Evolutionary conservation across 2,113 vertebrate species (phyloP).

Genomic region (Megaceryle torquata): DNA sequence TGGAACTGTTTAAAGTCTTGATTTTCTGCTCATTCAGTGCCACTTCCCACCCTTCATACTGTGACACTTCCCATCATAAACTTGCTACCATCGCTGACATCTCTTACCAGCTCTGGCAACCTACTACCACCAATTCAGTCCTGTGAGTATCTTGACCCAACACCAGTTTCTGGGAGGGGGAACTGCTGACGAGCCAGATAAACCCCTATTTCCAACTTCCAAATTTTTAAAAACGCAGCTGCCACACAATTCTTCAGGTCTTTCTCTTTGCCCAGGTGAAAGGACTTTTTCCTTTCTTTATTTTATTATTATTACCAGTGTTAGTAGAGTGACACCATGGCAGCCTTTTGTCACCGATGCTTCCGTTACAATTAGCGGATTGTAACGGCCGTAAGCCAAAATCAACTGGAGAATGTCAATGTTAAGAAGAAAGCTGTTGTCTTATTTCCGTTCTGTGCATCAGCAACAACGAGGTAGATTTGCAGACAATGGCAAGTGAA

Average conservation of each 20-base stretch:
- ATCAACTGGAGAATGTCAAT: background rate
- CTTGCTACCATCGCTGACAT: background rate
- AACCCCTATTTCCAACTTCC: background rate
- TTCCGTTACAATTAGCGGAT: background rate
- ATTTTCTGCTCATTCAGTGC: background rate
- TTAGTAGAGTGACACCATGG: background rate
- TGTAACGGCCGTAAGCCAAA: background rate
- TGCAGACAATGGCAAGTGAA: background rate
- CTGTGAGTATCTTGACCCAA: background rate
- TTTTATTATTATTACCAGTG: background rate
- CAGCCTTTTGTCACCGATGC: background rate
- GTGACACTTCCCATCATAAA: background rate
- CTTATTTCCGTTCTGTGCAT: background rate
- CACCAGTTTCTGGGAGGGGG: background rate
- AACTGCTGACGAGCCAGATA: background rate
- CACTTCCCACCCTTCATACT: background rate
- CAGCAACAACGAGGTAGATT: background rate
- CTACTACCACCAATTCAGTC: background rate
- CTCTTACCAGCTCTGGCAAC: background rate
- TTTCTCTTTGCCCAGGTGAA: background rate
- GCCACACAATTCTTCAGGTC: background rate
- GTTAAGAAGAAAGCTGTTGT: background rate
- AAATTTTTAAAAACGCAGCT: background rate
- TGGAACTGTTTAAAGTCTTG: background rate
- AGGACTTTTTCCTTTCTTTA: background rate